Evolutionary conservation across 1,140 invertebrate species (phyloP).

Genomic region (Aplysia californica): DNA sequence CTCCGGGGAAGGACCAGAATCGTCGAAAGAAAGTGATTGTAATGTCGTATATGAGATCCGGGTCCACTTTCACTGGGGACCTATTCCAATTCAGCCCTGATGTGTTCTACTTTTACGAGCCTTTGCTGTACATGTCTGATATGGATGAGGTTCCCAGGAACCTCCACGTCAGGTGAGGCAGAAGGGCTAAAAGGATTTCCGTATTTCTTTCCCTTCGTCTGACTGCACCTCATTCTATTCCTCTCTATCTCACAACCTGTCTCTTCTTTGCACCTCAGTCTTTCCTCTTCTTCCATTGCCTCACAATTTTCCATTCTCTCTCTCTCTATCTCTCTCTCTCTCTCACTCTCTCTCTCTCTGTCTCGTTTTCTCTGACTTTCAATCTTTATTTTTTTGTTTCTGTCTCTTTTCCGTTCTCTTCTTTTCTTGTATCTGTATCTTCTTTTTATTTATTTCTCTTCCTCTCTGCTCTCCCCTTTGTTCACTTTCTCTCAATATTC

Average conservation of each 20-base stretch:
- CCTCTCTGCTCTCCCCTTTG: background rate
- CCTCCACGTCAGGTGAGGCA: no score
- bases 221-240: no score
- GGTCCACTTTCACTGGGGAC: slow-evolving; percentile 48
- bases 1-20: no score
- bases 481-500: background rate
- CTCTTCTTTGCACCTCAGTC: no score
- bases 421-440: background rate
- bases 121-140: slow-evolving; percentile 12
- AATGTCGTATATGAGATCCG: slow-evolving; percentile 50
- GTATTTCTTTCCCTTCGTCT: no score
- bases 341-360: background rate
- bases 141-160: no score
- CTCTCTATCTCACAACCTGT: no score
- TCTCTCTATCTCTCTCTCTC: background rate
- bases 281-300: background rate
- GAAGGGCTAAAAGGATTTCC: no score
- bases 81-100: slow-evolving; percentile 40
- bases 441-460: background rate
- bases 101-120: slow-evolving; percentile 53
- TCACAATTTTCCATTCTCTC: background rate
- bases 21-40: slow-evolving; percentile 42
- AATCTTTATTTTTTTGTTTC: background rate
- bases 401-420: background rate
- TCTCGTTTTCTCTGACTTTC: background rate